Evolutionary conservation across 2,797 vertebrate genomes (phyloP), one percentile per base, ranked within the genome.

Genomic region (Taeniopygia guttata): DNA sequence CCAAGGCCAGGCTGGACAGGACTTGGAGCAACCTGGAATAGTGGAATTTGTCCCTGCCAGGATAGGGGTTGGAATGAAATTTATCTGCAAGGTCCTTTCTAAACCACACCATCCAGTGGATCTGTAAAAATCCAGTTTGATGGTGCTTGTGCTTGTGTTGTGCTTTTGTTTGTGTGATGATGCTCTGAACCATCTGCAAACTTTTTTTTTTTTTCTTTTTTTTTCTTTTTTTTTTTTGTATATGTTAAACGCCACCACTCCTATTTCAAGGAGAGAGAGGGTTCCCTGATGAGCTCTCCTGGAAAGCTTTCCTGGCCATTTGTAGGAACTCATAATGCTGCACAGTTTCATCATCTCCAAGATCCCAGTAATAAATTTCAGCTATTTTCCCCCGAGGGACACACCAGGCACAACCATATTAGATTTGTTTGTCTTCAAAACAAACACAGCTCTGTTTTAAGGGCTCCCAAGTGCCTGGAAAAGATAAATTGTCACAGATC

Each of bases 371-470:
- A 85, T 51, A 80, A 78, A 81, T 89, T 72, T 40, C 76, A 89
- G n/a, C 38, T 46, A 12, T 91, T 78, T 91, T 25, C 16, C 63
- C 70, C 55, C 0, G 0, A 36, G 51, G 51, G 30, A 64, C 54
- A 48, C 29, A 68, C 9, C 34, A 86, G 36, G 6, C 27, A 89
- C 22, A 72, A 75, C 34, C 20, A 40, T n/a, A 60, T 80, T 58
- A 66, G 43, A 77, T 74, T 91, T 60, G 59, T 85, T 95, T 94
- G 34, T 93, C 48, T 95, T 77, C 84, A 54, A 74, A 94, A 87
- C 60, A 87, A 93, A 86, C 73, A 49, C 6, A 18, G 11, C 11
- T 74, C 68, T 85, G 9, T 83, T 52, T 43, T 59, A 63, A 92
- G 26, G 48, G 68, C 52, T 82, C 91, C 66, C 84, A 49, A 64